A percentile compares a stretch with the other conserved stretches of the same genome.
Conservation (phyloP, 2,797 vertebrate species). For the Fratercula arctica region DNA sequence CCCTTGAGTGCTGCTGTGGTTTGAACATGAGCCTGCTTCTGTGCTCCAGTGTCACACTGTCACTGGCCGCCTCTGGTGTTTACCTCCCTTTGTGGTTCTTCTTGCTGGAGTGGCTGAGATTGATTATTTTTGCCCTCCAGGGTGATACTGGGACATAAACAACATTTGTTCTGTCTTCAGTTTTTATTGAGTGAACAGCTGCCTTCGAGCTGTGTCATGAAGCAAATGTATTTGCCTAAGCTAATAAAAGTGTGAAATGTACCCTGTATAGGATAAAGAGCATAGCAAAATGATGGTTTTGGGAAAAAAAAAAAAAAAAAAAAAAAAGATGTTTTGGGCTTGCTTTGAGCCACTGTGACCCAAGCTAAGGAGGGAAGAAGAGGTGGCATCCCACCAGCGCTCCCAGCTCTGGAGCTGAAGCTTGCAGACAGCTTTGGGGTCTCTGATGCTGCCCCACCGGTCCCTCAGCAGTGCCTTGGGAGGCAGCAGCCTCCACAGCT, state of each 20-base stretch:
- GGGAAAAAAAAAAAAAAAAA: background rate
- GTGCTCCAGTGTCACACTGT: background rate
- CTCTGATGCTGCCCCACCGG: background rate
- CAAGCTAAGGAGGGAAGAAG: background rate
- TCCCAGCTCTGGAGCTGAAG: background rate
- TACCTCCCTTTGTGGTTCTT: background rate
- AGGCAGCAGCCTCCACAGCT: background rate
- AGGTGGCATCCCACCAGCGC: background rate
- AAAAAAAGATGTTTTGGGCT: background rate
- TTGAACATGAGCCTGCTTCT: background rate
- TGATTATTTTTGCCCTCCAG: background rate
- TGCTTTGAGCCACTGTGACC: background rate
- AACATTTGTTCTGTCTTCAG: background rate
- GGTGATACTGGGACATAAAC: background rate
- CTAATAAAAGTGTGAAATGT: background rate
- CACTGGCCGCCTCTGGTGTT: background rate
- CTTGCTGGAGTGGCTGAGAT: background rate
- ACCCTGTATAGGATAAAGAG: background rate
- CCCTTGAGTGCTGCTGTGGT: background rate
- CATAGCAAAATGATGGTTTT: background rate
- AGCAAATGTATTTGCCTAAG: background rate
- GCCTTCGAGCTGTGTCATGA: background rate
- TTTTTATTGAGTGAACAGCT: slow-evolving; percentile 36
- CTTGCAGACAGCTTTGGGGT: background rate
- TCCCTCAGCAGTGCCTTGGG: background rate